phyloP scores from a whole-genome alignment of 2,888 invertebrate genomes.

The Hybos culiciformis region DNA sequence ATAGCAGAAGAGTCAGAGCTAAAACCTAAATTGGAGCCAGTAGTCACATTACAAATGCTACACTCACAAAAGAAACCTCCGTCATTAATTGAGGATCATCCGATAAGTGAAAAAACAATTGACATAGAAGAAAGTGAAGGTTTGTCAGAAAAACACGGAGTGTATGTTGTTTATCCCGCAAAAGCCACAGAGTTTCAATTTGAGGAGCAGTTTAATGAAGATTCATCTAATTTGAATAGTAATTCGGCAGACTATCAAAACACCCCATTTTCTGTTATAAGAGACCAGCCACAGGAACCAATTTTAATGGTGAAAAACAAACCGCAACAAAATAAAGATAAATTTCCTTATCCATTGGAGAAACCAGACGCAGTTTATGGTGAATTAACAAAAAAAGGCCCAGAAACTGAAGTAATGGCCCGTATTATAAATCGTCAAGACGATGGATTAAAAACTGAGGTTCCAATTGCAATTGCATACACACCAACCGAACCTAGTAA shows the following conservation, averaged over 20 bases:
- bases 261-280: constrained; percentile 34
- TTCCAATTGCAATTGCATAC: constrained; percentile 51
- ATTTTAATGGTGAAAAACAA: constrained; percentile 34
- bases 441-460: constrained; percentile 33
- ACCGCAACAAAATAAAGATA: constrained; percentile 35
- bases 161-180: constrained; percentile 24
- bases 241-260: constrained; percentile 32
- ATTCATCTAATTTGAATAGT: constrained; percentile 14
- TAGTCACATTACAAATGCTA: constrained; percentile 56
- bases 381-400: constrained; percentile 23
- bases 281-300: constrained; percentile 36
- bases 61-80: constrained; percentile 39
- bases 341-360: constrained; percentile 52
- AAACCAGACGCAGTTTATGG: constrained; percentile 40
- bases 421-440: constrained; percentile 34
- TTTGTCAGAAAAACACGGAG: constrained; percentile 20
- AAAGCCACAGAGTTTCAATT: constrained; percentile 10
- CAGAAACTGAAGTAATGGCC: constrained; percentile 32
- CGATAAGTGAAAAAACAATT: constrained; percentile 26
- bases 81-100: constrained; percentile 24
- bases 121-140: constrained; percentile 25
- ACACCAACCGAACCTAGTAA: constrained; percentile 42
- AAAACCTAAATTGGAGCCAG: constrained; percentile 35
- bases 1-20: constrained; percentile 17
- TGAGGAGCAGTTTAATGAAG: constrained; percentile 11